A percentile compares a stretch with the other conserved stretches of the same genome.
Evolutionary conservation across 2,113 vertebrate species (phyloP).

Genomic region (Xiphophorus couchianus): DNA sequence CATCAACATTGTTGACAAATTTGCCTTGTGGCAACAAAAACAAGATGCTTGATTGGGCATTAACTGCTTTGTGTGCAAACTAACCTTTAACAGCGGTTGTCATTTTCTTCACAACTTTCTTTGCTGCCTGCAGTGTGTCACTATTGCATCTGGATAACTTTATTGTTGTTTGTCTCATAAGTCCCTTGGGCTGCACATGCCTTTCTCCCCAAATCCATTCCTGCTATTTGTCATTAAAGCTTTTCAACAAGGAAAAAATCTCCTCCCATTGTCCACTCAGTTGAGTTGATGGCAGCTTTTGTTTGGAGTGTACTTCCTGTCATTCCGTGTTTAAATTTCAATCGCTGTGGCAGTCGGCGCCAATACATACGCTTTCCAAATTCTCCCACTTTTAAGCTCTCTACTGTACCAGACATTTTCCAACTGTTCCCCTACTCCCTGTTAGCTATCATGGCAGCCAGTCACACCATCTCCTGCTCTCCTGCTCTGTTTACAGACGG

Average conservation of each 20-base stretch:
- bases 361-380: constrained; percentile 20
- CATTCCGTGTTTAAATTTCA: constrained; percentile 1
- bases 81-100: constrained; percentile 1
- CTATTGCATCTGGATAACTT: neutral
- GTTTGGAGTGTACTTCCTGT: constrained; percentile 8
- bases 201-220: constrained; percentile 20
- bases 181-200: constrained; percentile 15
- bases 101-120: constrained; percentile 3
- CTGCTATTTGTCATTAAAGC: constrained; percentile 12
- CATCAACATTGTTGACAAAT: neutral
- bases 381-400: constrained; percentile 41
- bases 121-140: neutral
- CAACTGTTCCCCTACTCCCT: constrained; percentile 33
- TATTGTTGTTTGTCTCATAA: constrained; percentile 23
- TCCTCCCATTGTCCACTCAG: neutral
- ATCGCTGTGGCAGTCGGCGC: too few relatives aligned
- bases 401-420: constrained; percentile 43
- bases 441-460: constrained; percentile 70
- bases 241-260: neutral
- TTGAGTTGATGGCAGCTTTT: constrained; percentile 18
- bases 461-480: constrained; percentile 76
- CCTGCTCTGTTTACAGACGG: constrained; percentile 86
- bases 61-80: neutral
- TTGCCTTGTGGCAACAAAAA: neutral
- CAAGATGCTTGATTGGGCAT: neutral